A percentile compares a stretch with the other conserved stretches of the same genome.
Evolutionary conservation across 2,888 invertebrate species (phyloP).

Genomic region (Pandemis cinnamomeana): DNA sequence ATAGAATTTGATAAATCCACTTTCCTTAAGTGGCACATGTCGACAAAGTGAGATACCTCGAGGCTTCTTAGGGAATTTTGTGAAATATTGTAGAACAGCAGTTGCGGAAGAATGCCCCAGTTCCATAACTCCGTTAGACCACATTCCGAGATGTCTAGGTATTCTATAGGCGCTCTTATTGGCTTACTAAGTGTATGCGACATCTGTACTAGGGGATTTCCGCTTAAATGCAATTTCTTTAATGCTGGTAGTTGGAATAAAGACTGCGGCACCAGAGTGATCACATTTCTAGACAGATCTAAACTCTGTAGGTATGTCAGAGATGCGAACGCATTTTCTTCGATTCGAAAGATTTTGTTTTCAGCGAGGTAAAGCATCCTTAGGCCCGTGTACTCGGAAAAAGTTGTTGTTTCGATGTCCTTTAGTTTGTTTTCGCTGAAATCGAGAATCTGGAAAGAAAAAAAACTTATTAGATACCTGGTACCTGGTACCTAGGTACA

Average conservation of each 20-base stretch:
- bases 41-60: slow-evolving; percentile 82
- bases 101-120: slow-evolving; percentile 84
- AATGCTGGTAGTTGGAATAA: slow-evolving; percentile 85
- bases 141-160: slow-evolving; percentile 86
- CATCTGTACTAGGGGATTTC: slow-evolving; percentile 78
- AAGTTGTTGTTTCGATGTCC: slow-evolving; percentile 76
- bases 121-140: slow-evolving; percentile 84
- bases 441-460: slow-evolving; percentile 82
- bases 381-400: slow-evolving; percentile 80
- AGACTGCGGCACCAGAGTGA: slow-evolving; percentile 76
- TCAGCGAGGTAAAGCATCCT: slow-evolving; percentile 84
- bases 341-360: slow-evolving; percentile 83
- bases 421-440: slow-evolving; percentile 84
- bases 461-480: background rate
- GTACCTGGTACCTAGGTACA: background rate
- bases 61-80: slow-evolving; percentile 80
- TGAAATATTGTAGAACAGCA: slow-evolving; percentile 86
- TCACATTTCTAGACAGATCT: slow-evolving; percentile 84
- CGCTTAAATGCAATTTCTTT: slow-evolving; percentile 85
- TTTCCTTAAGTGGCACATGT: slow-evolving; percentile 85
- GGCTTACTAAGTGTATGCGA: slow-evolving; percentile 78
- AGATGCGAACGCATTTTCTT: slow-evolving; percentile 79
- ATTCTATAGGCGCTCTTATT: slow-evolving; percentile 83
- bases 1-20: slow-evolving; percentile 81
- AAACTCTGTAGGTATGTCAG: slow-evolving; percentile 81